Evolutionary conservation across 2,888 invertebrate genomes (phyloP), one percentile per base, ranked within the genome.

Genomic region (Cabera pusaria): DNA sequence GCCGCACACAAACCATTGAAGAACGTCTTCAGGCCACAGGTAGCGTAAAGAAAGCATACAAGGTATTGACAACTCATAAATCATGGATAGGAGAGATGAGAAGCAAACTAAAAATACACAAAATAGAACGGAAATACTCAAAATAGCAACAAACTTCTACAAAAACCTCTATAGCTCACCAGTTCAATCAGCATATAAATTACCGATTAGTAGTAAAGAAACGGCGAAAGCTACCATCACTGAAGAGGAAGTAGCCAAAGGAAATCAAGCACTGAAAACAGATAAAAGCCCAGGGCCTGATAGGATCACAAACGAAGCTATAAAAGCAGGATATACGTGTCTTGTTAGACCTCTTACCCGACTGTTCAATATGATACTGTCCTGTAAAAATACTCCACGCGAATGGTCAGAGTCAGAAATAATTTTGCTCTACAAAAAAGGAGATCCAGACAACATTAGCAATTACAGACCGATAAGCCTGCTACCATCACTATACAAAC

Each of bases 391-490:
- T n/a, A 33, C 22, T 6, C 44, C 33, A 0, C n/a, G 6, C n/a
- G 25, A 44, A 12, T 47, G 40, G 49, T 32, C 25, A 5, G 25
- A 28, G 12, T 42, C 43, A 5, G 25, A 42, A 5, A 50, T 43
- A n/a, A 33, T 41, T 1, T 12, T 49, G 5, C 12, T 47, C 1
- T 44, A 44, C 7, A 44, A 46, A 29, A 46, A 49, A 28, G 43
- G 43, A 2, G 28, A 34, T 6, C 47, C 42, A 6, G 32, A 32
- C 1, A 21, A 48, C 6, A 40, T 52, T 1, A 6, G 7, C 1
- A 54, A 54, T 25, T 52, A 52, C 6, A 33, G 51, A 18, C 50
- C 39, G 3, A 44, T 44, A 26, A 39, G 44, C 11, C 27, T 50
- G 1, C 9, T 44, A 6, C 19, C 46, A 0, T 32, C 20, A 8